Conservation (phyloP, 2,113 vertebrate species). For the Poeciliopsis prolifica region DNA sequence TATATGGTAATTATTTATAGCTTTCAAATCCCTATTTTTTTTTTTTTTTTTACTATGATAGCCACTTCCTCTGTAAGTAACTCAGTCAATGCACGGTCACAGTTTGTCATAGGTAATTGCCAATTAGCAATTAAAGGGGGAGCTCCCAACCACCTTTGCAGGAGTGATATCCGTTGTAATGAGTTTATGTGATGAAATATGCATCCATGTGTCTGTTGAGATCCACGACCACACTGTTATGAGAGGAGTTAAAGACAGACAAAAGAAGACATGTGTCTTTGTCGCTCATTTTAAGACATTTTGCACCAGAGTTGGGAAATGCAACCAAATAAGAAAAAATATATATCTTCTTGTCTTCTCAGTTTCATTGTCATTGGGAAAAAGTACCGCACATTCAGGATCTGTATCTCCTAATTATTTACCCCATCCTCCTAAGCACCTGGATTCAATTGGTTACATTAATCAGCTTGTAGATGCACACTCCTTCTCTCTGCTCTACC, state of each 20-base stretch:
- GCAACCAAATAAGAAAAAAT: not conserved
- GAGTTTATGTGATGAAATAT: conserved; percentile 1
- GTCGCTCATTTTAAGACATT: conserved; percentile 3
- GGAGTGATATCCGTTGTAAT: not conserved
- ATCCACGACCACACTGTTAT: not conserved
- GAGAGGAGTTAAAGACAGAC: not conserved
- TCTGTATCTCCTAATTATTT: conserved; percentile 22
- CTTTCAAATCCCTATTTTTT: not conserved
- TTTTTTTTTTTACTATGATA: not conserved
- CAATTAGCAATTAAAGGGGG: conserved; percentile 53
- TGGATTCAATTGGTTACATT: conserved; percentile 24
- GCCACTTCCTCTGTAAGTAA: conserved; percentile 41
- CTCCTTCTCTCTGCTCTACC: conserved; percentile 11
- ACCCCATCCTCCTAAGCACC: conserved; percentile 33
- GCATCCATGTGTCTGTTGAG: conserved; percentile 1
- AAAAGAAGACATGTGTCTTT: not conserved
- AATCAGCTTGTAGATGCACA: conserved; percentile 34
- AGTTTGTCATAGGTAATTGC: too few relatives aligned
- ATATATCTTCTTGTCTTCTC: not conserved
- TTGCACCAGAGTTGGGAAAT: not conserved
- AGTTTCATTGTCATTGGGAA: not conserved
- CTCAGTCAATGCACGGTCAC: conserved; percentile 42
- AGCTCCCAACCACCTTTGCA: conserved; percentile 9
- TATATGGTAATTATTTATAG: not conserved
- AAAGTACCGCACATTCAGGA: not conserved